Evolutionary conservation across 2,888 invertebrate genomes (phyloP).

Genomic region (Loripinus fragilis): DNA sequence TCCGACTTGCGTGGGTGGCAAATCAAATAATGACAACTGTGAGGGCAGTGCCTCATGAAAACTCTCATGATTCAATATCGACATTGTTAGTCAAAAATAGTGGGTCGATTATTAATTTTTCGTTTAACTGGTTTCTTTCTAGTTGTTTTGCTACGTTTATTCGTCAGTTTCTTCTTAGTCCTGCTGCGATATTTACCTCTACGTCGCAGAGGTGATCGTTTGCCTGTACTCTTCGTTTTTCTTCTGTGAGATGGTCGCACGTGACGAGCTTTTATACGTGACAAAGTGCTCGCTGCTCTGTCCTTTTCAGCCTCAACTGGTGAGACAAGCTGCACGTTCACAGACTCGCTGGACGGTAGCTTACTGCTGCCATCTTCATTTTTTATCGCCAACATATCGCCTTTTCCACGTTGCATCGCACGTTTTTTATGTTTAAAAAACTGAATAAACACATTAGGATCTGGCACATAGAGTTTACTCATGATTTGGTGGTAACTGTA

Average conservation of each 20-base stretch:
- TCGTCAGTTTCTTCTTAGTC: too few relatives aligned
- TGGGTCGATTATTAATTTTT: too few relatives aligned
- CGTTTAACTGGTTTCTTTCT: too few relatives aligned
- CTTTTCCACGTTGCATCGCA: background rate
- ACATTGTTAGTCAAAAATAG: too few relatives aligned
- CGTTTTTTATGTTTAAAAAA: background rate
- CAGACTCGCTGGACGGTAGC: too few relatives aligned
- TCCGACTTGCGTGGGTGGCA: background rate
- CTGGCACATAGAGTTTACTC: slow-evolving; percentile 11
- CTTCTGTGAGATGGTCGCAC: too few relatives aligned
- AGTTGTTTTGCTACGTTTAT: too few relatives aligned
- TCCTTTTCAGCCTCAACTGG: slow-evolving; percentile 6
- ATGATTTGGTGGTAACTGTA: slow-evolving; percentile 8
- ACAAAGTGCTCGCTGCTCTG: background rate
- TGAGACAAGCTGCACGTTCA: background rate
- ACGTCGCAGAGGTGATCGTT: too few relatives aligned
- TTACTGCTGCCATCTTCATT: background rate
- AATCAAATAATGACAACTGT: background rate
- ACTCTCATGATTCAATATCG: too few relatives aligned
- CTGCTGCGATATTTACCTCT: too few relatives aligned
- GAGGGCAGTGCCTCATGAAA: too few relatives aligned
- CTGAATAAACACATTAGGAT: slow-evolving; percentile 1
- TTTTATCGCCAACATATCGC: background rate
- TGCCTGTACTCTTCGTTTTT: too few relatives aligned
- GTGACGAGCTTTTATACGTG: background rate